phyloP scores from a whole-genome alignment of 2,797 vertebrate species.

The Podargus strigoides region DNA sequence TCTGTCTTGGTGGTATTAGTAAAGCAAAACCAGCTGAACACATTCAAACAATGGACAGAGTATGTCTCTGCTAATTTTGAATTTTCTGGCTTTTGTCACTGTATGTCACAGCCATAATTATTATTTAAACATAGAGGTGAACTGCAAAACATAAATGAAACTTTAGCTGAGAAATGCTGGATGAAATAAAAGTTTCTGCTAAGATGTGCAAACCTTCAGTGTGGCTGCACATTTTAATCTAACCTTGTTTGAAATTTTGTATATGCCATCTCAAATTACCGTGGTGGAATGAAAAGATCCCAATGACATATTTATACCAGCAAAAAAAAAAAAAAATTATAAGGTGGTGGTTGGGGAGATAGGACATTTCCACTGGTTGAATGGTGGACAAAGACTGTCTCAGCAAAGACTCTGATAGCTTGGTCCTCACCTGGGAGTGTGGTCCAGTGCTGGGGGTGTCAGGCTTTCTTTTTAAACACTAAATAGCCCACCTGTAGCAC shows the following conservation, averaged over 20 bases:
- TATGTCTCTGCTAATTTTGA: conserved; percentile 40
- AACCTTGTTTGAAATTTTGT: neutral
- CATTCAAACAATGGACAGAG: conserved; percentile 44
- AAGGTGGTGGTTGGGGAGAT: neutral
- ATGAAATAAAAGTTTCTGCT: neutral
- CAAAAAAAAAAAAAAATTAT: neutral
- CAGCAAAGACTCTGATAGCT: neutral
- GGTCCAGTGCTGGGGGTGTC: neutral
- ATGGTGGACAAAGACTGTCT: neutral
- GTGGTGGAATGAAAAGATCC: neutral
- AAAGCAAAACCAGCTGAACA: conserved; percentile 66
- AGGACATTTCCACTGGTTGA: neutral
- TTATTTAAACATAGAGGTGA: conserved; percentile 58
- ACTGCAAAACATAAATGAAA: conserved; percentile 21
- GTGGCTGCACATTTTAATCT: neutral
- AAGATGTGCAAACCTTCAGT: neutral
- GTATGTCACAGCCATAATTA: conserved; percentile 23
- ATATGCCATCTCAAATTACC: neutral
- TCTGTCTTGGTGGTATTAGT: conserved; percentile 58
- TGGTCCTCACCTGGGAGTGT: neutral
- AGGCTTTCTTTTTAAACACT: neutral
- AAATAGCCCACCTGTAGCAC: neutral
- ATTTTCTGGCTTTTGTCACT: conserved; percentile 60
- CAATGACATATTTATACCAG: neutral
- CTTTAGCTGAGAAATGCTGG: conserved; percentile 5